Percentiles rank a stretch among this genome's conserved stretches.
phyloP scores from a whole-genome alignment of 53 echinoderm and acorn worm species.

The Glandiceps talaboti region DNA sequence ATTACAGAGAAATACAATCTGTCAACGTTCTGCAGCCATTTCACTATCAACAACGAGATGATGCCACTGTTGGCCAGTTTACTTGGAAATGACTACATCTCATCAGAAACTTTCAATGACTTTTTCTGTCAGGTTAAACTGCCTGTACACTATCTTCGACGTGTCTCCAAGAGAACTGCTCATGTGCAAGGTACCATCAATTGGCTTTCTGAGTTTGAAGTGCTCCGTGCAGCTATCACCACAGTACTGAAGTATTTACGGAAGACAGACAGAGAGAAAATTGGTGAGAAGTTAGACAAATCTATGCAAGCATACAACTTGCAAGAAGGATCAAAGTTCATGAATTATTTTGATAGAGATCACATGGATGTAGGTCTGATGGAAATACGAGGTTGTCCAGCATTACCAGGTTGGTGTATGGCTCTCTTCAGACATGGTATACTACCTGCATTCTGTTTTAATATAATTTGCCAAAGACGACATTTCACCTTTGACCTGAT shows the following conservation, averaged over 20 bases:
- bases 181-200: not conserved
- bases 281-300: conserved; percentile 17
- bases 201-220: conserved; percentile 26
- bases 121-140: not conserved
- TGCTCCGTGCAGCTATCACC: conserved; percentile 19
- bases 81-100: conserved; percentile 50
- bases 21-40: conserved; percentile 46
- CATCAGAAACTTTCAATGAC: not conserved
- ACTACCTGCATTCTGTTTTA: conserved; percentile 21
- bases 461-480: conserved; percentile 38
- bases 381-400: conserved; percentile 5
- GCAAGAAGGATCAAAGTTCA: conserved; percentile 8
- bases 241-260: conserved; percentile 24
- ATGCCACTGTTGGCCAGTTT: conserved; percentile 78
- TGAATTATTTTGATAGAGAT: conserved; percentile 7
- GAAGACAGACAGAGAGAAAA: conserved; percentile 3
- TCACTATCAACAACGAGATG: conserved; percentile 39
- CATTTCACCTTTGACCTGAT: conserved; percentile 30
- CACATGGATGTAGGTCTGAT: not conserved
- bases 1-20: not conserved
- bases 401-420: conserved; percentile 35
- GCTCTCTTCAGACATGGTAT: conserved; percentile 22
- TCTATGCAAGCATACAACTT: conserved; percentile 43
- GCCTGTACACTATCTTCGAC: not conserved
- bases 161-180: not conserved